phyloP scores from a whole-genome alignment of 2,797 vertebrate species.

The Dendrocincla fuliginosa region DNA sequence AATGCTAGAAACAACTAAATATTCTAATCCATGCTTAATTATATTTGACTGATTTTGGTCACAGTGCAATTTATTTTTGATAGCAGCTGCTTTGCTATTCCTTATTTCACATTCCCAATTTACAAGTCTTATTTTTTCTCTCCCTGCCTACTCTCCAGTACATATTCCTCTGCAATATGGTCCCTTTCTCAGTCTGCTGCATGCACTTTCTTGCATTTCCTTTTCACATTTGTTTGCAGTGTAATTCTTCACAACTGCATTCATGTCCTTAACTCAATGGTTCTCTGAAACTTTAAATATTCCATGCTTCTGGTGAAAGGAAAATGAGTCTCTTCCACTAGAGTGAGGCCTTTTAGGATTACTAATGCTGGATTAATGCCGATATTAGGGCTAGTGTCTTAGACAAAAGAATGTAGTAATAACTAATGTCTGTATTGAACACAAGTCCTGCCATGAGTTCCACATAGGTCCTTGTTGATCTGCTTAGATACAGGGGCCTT shows the following conservation, averaged over 20 bases:
- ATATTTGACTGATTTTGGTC: neutral
- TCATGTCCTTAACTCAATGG: neutral
- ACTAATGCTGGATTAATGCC: neutral
- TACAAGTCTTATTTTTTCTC: slow-evolving; percentile 13
- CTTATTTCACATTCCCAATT: slow-evolving; percentile 18
- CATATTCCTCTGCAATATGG: slow-evolving; percentile 29
- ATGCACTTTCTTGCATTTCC: neutral
- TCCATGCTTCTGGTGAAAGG: neutral
- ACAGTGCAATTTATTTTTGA: slow-evolving; percentile 10
- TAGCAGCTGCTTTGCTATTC: slow-evolving; percentile 1
- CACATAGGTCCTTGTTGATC: neutral
- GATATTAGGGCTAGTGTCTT: neutral
- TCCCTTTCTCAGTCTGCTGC: neutral
- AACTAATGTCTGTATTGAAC: neutral
- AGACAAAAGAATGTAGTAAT: neutral
- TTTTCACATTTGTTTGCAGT: neutral
- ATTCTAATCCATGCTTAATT: neutral
- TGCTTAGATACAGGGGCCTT: neutral
- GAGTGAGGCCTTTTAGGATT: neutral
- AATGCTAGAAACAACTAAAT: neutral
- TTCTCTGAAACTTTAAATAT: neutral
- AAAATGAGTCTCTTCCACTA: neutral
- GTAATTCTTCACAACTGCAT: neutral
- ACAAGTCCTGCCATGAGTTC: neutral
- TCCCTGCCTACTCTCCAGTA: slow-evolving; percentile 38